phyloP scores from a whole-genome alignment of 2,888 invertebrate genomes.

The Thera britannica region DNA sequence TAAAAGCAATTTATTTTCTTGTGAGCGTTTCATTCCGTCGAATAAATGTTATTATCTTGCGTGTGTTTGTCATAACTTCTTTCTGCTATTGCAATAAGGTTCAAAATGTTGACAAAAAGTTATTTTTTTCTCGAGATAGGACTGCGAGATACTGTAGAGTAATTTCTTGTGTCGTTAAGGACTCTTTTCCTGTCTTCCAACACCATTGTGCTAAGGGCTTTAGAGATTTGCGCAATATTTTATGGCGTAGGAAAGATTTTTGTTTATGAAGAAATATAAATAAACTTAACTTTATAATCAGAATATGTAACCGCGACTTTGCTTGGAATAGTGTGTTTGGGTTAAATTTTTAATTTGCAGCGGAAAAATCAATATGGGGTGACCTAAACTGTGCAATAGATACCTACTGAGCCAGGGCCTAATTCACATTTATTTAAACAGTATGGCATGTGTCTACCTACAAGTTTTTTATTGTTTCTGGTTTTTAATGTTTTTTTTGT shows the following conservation, averaged over 20 bases:
- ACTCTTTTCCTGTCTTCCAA: conserved; percentile 44
- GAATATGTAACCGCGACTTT: too few relatives aligned
- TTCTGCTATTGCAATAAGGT: conserved; percentile 38
- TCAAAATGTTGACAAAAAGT: conserved; percentile 33
- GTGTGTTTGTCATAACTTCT: conserved; percentile 37
- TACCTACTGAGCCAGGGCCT: too few relatives aligned
- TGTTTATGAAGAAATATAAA: not conserved
- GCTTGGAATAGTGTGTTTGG: too few relatives aligned
- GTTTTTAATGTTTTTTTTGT: too few relatives aligned
- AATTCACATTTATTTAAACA: too few relatives aligned
- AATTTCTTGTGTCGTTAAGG: conserved; percentile 63
- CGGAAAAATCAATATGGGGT: too few relatives aligned
- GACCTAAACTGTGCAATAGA: too few relatives aligned
- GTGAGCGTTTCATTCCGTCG: conserved; percentile 46
- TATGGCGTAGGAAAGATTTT: conserved; percentile 18
- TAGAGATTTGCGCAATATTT: conserved; percentile 29
- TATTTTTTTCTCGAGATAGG: conserved; percentile 43
- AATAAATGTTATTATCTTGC: conserved; percentile 43
- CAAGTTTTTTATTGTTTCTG: too few relatives aligned
- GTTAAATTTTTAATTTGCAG: too few relatives aligned
- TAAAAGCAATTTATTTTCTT: conserved; percentile 56
- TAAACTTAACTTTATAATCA: not conserved
- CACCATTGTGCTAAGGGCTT: conserved; percentile 51
- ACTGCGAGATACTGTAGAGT: conserved; percentile 51
- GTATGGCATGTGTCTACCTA: too few relatives aligned